Base-by-base conservation (phyloP, 1,140 invertebrate species). In the Drosophila baimaii region DNA sequence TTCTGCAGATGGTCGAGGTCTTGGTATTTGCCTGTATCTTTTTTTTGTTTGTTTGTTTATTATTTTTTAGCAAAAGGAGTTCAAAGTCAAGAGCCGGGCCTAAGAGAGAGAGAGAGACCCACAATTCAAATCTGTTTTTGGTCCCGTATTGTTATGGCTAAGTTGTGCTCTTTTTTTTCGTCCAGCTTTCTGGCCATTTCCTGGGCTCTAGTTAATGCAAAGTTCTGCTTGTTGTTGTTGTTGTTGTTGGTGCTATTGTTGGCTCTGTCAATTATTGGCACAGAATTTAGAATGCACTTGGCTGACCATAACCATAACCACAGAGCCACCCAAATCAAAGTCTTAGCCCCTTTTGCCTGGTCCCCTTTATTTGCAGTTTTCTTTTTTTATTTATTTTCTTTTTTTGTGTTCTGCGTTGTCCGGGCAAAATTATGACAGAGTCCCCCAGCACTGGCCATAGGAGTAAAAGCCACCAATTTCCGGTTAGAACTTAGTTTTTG, bases 111-210 rank as follows among this genome's bases (percentile, higher is more conserved):
- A n/a, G n/a, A 82, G 77, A 84, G 81, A 56, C 63, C 72, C 79
- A 85, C 82, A 85, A 75, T 85, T 85, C 82, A 88, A 85, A 88
- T 85, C 82, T 76, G 61, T 74, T 81, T 80, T 76, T 75, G 74
- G 82, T 57, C 65, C 43, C 43, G 74, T 82, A 85, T 85, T 85
- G 82, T 85, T 85, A 75, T 81, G 57, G 79, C 52, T 61, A 43
- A 35, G 44, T 27, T 52, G 29, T 71, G 56, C 66, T 52, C 47
- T 44, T 71, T 59, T 64, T 59, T 59, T 64, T 59, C 21, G 55
- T 31, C 8, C 35, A 29, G 43, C 61, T 70, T 62, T 46, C 55
- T 65, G 49, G 59, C 81, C 77, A 78, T 61, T 86, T 79, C 58
- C 57, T 41, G 37, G 44, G 56, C 57, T 63, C 47, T 55, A 51